phyloP scores from a whole-genome alignment of 2,888 invertebrate species.

The Tipula unca region DNA sequence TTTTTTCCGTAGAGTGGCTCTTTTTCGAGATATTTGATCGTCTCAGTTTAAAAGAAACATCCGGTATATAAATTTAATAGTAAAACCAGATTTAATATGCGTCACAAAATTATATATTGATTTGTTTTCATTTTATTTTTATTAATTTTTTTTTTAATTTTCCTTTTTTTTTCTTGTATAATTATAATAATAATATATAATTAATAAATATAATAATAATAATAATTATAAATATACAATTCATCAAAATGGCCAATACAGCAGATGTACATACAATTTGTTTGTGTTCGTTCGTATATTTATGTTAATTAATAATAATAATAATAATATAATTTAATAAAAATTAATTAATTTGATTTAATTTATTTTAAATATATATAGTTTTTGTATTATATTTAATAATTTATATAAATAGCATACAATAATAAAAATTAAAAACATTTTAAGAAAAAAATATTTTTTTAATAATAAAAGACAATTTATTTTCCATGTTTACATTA shows the following conservation, averaged over 20 bases:
- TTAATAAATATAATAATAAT: not conserved
- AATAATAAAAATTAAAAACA: not conserved
- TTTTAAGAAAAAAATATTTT: not conserved
- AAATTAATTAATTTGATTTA: not conserved
- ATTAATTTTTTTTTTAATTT: not conserved
- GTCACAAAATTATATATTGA: slow-evolving; percentile 15
- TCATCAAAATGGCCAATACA: not conserved
- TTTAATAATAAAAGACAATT: not conserved
- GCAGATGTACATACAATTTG: not conserved
- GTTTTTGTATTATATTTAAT: not conserved
- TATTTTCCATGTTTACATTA: not conserved
- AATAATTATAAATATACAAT: not conserved
- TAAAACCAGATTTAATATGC: not conserved
- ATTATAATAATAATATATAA: not conserved
- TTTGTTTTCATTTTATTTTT: slow-evolving; percentile 1
- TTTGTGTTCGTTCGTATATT: not conserved
- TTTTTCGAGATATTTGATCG: too few species aligned
- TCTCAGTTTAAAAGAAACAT: too few species aligned
- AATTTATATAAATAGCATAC: not conserved
- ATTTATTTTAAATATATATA: not conserved
- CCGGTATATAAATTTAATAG: not conserved
- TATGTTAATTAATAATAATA: not conserved
- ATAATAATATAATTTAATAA: not conserved
- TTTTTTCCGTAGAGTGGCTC: too few species aligned
- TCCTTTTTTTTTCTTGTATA: not conserved